phyloP scores from a whole-genome alignment of 2,797 vertebrate species.

The Paratrypauchen microcephalus region DNA sequence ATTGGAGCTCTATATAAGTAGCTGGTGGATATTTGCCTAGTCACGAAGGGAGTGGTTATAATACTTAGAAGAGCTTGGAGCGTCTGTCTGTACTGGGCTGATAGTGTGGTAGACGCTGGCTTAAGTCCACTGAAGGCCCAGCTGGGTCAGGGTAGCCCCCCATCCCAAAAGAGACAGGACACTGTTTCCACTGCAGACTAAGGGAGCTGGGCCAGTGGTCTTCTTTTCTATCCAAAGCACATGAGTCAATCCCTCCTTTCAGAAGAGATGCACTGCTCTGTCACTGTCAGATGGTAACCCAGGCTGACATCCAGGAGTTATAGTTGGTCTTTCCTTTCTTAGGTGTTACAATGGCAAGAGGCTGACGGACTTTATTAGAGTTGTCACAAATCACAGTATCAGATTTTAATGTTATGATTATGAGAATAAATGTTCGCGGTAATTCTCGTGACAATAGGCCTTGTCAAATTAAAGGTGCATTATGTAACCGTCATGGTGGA shows the following conservation, averaged over 20 bases:
- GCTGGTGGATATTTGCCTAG: conserved; percentile 62
- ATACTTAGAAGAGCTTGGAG: conserved; percentile 58
- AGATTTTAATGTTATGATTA: too few species aligned
- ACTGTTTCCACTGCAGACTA: conserved; percentile 53
- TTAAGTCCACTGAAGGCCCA: conserved; percentile 58
- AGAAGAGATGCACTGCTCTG: neutral
- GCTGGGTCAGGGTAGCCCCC: conserved; percentile 37
- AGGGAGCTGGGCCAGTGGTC: conserved; percentile 26
- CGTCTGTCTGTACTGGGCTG: conserved; percentile 64
- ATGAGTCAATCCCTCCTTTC: conserved; percentile 10
- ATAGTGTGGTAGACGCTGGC: conserved; percentile 69
- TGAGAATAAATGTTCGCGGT: too few species aligned
- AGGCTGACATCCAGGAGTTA: neutral
- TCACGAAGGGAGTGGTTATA: conserved; percentile 45
- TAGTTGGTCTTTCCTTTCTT: neutral
- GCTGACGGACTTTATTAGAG: too few species aligned
- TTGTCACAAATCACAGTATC: too few species aligned
- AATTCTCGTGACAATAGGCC: too few species aligned
- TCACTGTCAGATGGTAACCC: neutral
- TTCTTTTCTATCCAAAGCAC: conserved; percentile 31
- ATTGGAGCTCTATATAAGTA: conserved; percentile 65
- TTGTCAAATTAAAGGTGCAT: too few species aligned
- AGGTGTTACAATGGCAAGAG: neutral
- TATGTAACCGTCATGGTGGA: too few species aligned
- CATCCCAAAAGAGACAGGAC: conserved; percentile 36